Evolutionary conservation across 2,797 vertebrate genomes (phyloP), one percentile per base, ranked within the genome.

Genomic region (Chrosomus eos): DNA sequence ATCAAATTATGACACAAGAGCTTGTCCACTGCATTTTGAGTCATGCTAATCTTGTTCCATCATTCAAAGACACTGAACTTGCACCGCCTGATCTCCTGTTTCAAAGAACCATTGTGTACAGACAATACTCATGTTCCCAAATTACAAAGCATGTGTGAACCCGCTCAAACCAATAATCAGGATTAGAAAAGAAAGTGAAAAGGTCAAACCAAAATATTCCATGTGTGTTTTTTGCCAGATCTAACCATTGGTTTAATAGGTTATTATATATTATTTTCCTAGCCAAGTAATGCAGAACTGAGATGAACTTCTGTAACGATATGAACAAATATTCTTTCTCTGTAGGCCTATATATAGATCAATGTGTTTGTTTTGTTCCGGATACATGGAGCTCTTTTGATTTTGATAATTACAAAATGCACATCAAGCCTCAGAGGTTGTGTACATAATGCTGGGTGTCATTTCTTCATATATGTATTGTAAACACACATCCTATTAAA

Each of bases 311-410:
- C 13, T 80, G 23, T 21, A 31, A 60, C 91, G 83, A 62, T 19
- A 40, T 8, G 71, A 90, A 92, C 89, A 93, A 93, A 90, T 81
- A 88, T 38, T 76, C 9, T 86, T 78, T 91, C 48, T 88, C 71
- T 89, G 13, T 6, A n/a, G n/a, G n/a, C n/a, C n/a, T 33, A 19
- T 16, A n/a, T 14, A 9, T 85, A 87, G 38, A 82, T 88, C 73
- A 53, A 64, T 82, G 68, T 62, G 68, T 62, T 55, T 60, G 60
- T 81, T 89, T 88, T 87, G 79, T 89, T 72, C 74, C 82, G 26
- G 26, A 53, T 85, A 86, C 88, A 68, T 90, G 40, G 43, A 87
- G 38, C 88, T 62, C 79, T 89, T 87, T 89, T 85, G 11, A 90
- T 89, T 81, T 19, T 4, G 19, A 51, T 67, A 33, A 74, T 19